Percentiles rank a stretch among this genome's conserved stretches.
Evolutionary conservation across 2,113 vertebrate species (phyloP).

Genomic region (Rousettus leschenaultii): DNA sequence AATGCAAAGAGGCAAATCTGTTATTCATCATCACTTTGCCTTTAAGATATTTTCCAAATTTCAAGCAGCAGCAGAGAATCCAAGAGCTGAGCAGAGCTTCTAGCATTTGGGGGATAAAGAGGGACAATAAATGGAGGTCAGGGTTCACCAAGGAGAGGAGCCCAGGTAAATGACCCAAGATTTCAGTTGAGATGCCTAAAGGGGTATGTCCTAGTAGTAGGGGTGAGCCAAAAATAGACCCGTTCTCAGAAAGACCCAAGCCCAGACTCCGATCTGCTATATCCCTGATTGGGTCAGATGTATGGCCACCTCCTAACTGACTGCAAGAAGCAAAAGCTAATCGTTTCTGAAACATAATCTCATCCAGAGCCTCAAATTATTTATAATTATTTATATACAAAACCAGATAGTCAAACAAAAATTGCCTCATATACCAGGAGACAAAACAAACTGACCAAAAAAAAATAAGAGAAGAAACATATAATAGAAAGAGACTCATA

Average conservation of each 20-base stretch:
- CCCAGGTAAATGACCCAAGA: not conserved
- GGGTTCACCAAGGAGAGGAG: not conserved
- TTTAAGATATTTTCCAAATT: slow-evolving; percentile 21
- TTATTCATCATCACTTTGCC: not conserved
- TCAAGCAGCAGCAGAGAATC: slow-evolving; percentile 7
- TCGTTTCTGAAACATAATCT: not conserved
- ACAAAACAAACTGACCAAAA: slow-evolving; percentile 16
- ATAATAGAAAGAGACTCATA: not conserved
- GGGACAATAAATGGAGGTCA: not conserved
- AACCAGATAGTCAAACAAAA: slow-evolving; percentile 2
- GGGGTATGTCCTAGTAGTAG: not conserved
- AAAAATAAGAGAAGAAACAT: not conserved
- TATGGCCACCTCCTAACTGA: not conserved
- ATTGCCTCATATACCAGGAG: not conserved
- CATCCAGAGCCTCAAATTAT: not conserved
- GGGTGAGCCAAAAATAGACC: not conserved
- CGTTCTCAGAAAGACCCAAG: not conserved
- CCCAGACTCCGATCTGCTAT: not conserved
- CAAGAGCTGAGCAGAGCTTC: not conserved
- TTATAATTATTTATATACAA: not conserved
- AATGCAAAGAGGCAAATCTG: not conserved
- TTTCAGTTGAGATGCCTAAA: not conserved
- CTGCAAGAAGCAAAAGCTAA: not conserved
- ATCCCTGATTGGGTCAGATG: not conserved
- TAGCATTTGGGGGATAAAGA: not conserved